Evolutionary conservation across 2,797 vertebrate genomes (phyloP).

Genomic region (Parauchenoglanis ngamensis): DNA sequence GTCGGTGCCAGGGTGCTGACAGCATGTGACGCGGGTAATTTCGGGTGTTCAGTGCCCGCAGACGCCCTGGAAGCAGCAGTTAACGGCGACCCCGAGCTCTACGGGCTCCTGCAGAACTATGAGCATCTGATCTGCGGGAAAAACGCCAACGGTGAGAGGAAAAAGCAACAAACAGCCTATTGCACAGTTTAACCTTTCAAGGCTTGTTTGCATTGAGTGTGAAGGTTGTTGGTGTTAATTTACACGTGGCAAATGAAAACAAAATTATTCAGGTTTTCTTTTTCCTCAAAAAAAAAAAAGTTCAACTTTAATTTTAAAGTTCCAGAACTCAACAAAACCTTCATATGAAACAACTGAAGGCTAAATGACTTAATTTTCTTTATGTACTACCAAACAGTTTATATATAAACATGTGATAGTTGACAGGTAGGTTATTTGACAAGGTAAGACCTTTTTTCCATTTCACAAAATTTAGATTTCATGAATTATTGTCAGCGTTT

Average conservation of each 20-base stretch:
- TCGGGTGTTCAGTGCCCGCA: constrained; percentile 69
- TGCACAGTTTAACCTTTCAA: background rate
- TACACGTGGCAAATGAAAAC: background rate
- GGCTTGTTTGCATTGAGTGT: background rate
- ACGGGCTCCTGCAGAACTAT: constrained; percentile 86
- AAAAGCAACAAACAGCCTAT: background rate
- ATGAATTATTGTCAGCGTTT: background rate
- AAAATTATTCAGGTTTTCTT: background rate
- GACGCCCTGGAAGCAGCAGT: constrained; percentile 84
- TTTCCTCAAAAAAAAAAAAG: background rate
- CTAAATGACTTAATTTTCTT: background rate
- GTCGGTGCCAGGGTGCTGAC: constrained; percentile 77
- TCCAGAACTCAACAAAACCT: background rate
- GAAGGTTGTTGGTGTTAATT: background rate
- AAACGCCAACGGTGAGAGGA: constrained; percentile 84
- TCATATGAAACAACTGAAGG: background rate
- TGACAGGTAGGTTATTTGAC: background rate
- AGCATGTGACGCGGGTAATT: constrained; percentile 51
- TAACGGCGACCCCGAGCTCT: constrained; percentile 87
- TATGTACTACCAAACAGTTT: background rate
- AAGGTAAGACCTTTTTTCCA: background rate
- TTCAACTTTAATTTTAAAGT: background rate
- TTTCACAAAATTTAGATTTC: background rate
- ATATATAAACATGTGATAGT: background rate
- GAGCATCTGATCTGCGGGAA: constrained; percentile 91